These are phyloP conservation scores for Morpho deidamia DNA, from an alignment of 2,888 invertebrate genomes.

Conservation along the genomic window DNA sequence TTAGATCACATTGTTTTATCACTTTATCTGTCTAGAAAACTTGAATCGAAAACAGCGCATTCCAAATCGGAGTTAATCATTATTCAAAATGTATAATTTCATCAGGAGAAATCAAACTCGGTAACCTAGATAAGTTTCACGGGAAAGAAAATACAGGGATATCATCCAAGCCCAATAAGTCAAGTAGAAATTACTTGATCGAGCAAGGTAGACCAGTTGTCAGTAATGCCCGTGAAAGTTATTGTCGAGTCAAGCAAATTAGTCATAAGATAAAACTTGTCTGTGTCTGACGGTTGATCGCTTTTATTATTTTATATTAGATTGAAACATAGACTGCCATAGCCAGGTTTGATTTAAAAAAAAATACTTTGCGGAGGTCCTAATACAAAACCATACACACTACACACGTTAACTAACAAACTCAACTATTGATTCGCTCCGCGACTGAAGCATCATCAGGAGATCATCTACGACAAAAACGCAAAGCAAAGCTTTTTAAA, in stretches of 20 bases:
- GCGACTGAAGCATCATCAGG: too few species aligned
- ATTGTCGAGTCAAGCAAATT: slow-evolving; percentile 32
- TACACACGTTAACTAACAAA: too few species aligned
- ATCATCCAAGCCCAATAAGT: slow-evolving; percentile 39
- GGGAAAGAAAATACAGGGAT: slow-evolving; percentile 67
- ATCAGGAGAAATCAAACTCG: slow-evolving; percentile 60
- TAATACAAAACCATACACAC: too few species aligned
- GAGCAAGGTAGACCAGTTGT: slow-evolving; percentile 59
- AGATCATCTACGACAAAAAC: too few species aligned
- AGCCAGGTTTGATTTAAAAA: too few species aligned
- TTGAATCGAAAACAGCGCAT: not conserved
- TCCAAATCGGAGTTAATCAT: slow-evolving; percentile 7
- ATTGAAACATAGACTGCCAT: too few species aligned
- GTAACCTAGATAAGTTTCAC: slow-evolving; percentile 61
- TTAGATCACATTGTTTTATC: too few species aligned
- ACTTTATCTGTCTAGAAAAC: too few species aligned
- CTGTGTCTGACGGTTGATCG: not conserved
- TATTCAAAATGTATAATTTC: slow-evolving; percentile 47
- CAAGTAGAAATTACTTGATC: slow-evolving; percentile 59
- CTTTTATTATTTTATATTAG: not conserved
- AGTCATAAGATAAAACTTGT: slow-evolving; percentile 3
- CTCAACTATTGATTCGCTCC: too few species aligned
- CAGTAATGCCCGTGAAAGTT: slow-evolving; percentile 65
- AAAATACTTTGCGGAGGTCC: too few species aligned
- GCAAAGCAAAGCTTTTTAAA: too few species aligned